Evolutionary conservation across 1,140 invertebrate species (phyloP), one percentile per base, ranked within the genome.

Genomic region (Lanistes nyassanus): DNA sequence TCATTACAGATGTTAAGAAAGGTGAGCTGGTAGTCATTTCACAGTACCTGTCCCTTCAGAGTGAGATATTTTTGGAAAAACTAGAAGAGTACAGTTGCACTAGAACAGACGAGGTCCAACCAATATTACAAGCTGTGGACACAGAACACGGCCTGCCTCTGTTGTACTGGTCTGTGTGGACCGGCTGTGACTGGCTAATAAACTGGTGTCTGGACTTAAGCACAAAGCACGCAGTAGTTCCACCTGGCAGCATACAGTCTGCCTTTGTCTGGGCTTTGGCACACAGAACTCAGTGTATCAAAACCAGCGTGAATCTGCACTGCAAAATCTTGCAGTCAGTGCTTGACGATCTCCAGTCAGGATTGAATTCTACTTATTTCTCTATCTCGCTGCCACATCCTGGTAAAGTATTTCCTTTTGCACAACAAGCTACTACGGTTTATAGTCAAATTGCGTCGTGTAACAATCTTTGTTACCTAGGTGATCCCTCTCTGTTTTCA

Each of bases 151-250:
- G 23, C 13, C 4, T 65, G 31, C 62, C 62, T 34, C 36, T 65
- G 26, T 37, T 65, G 36, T 65, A 65, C 62, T 65, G 62, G 62
- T 31, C 62, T 13, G 62, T 23, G 13, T 65, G 62, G 62, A 31
- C 26, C 3, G 21, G 21, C 21, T 29, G 21, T 36, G 36, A 23
- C 4, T 21, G 21, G 26, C 62, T 65, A 23, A 9, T 36, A 65
- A 26, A 36, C 26, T 65, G 62, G 62, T 65, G 26, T 29, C 36
- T 65, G 62, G 21, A 65, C 21, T 13, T 65, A 6, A 6, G 26
- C 3, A 23, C 16, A 9, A 65, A 36, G 36, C 26, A 65, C 13
- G 21, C 5, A 31, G 11, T 65, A 11, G 23, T 26, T 23, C 56
- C 9, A 60, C 56, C 29, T 19, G 9, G n/a, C 23, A 1, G 11